A percentile compares a stretch with the other conserved stretches of the same genome.
Conservation (phyloP, 2,888 invertebrate genomes). For the Megaustenia siamemsis region DNA sequence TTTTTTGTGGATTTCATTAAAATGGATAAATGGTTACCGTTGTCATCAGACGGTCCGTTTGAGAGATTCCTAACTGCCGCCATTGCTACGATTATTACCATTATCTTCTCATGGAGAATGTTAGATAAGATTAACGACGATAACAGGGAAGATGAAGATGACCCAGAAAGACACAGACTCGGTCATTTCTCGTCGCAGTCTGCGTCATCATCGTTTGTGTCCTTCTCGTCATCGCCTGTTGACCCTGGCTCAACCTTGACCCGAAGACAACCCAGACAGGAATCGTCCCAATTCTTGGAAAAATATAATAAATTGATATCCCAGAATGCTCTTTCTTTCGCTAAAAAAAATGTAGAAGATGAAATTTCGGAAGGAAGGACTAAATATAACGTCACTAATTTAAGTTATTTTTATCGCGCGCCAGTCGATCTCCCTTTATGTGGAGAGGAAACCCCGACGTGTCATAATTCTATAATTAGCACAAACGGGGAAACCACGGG, state of each 20-base stretch:
- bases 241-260: neutral
- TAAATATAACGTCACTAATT: neutral
- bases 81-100: constrained; percentile 77
- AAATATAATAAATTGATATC: neutral
- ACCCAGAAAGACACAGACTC: constrained; percentile 1
- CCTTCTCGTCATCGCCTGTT: neutral
- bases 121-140: constrained; percentile 69
- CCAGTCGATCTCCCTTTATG: constrained; percentile 40
- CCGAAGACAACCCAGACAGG: neutral
- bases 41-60: constrained; percentile 72
- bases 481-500: neutral
- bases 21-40: constrained; percentile 56
- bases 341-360: neutral
- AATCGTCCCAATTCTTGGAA: too few relatives aligned
- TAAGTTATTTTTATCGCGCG: neutral
- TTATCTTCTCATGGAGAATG: constrained; percentile 77
- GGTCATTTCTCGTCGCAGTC: neutral
- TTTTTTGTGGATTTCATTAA: too few relatives aligned
- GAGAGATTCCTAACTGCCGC: constrained; percentile 78
- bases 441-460: neutral
- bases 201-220: neutral
- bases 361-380: neutral
- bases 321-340: neutral
- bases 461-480: neutral
- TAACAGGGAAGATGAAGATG: constrained; percentile 29